A percentile compares a stretch with the other conserved stretches of the same genome.
Evolutionary conservation across 2,797 vertebrate species (phyloP).

Genomic region (Limosa lapponica): DNA sequence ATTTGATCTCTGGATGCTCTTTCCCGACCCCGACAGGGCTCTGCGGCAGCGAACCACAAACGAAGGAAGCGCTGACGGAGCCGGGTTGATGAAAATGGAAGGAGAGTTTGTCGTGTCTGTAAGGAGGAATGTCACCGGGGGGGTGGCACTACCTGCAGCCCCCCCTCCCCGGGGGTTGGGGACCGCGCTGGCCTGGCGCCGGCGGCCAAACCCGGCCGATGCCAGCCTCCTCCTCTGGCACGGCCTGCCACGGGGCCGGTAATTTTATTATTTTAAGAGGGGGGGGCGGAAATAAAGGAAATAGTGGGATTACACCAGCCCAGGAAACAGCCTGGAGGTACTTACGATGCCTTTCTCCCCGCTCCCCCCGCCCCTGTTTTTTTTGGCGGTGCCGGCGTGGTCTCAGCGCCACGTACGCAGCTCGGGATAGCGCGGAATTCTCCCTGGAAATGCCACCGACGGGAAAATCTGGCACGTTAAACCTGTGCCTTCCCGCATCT

Average conservation of each 20-base stretch:
- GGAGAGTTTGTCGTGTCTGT: accelerated
- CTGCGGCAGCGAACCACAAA: background rate
- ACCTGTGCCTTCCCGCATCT: accelerated
- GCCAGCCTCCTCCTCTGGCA: slow-evolving; percentile 55
- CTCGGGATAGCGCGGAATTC: accelerated
- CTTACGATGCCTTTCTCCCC: background rate
- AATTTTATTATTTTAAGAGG: background rate
- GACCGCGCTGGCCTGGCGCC: slow-evolving; percentile 40
- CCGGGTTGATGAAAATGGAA: accelerated
- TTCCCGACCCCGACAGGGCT: background rate
- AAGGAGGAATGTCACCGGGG: accelerated
- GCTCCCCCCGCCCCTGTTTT: background rate
- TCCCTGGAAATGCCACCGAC: accelerated
- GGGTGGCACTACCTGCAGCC: accelerated
- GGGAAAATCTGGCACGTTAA: background rate
- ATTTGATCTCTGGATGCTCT: background rate
- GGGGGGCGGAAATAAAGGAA: background rate
- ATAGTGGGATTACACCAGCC: slow-evolving; percentile 27
- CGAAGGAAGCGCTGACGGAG: accelerated
- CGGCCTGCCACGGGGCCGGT: slow-evolving; percentile 10
- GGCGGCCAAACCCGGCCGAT: slow-evolving; percentile 47
- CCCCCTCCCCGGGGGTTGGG: background rate
- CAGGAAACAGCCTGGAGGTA: slow-evolving; percentile 4
- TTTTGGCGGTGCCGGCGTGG: background rate
- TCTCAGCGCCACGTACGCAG: background rate